Evolutionary conservation across 1,140 invertebrate genomes (phyloP), one percentile per base, ranked within the genome.

Genomic region (Drosophila hydei): DNA sequence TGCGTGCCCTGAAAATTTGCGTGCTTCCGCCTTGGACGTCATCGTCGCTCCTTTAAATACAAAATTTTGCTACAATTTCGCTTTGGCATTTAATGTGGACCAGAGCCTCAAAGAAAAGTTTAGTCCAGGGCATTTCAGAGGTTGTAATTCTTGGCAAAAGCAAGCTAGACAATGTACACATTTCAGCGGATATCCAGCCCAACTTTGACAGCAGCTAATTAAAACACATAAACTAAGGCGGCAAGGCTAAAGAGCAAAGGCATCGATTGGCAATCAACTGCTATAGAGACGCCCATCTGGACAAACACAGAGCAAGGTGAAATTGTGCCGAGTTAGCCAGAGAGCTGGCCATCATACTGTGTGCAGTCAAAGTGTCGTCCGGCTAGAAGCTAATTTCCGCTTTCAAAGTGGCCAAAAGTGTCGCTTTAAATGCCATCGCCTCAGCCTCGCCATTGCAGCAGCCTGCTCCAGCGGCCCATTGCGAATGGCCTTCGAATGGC

Each of bases 331-430:
- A 33, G 30, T 33, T 33, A 3, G 30, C 30, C 36, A 16, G n/a
- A 16, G 38, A 42, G n/a, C 5, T 12, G 4, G 18, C 38, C 48
- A 25, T 27, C 25, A 55, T 58, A 58, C 42, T 50, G 48, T 27
- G 42, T 40, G 59, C 63, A 85, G 79, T 84, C 64, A 74, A 72
- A 77, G 50, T 58, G 60, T 77, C 61, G 61, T 71, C 70, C 42
- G 25, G 64, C 73, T 63, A 43, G 51, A 67, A 84, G 64, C 80
- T 75, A 85, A 85, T 85, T 85, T 85, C 80, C 80, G 80, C 36
- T 72, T 27, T 27, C 47, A 36, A 63, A 84, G 80, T 63, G 67
- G 60, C 23, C 50, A 40, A 60, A 25, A 55, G 25, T 33, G 40
- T 50, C 50, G 33, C 6, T 56, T 36, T n/a, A n/a, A 30, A 38